Conservation (phyloP, 2,113 vertebrate species). For the Lipophrys pholis region DNA sequence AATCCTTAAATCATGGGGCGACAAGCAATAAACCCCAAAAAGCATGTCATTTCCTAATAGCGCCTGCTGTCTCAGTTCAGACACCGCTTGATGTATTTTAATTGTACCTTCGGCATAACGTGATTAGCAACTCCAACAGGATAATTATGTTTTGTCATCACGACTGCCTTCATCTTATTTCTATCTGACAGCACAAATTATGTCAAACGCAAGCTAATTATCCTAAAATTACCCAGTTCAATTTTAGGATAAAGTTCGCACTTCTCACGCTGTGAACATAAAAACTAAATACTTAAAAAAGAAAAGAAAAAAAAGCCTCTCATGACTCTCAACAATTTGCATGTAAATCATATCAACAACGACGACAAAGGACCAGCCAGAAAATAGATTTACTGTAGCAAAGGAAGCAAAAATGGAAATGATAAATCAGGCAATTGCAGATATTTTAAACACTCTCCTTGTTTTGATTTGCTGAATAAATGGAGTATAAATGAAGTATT, state of each 20-base stretch:
- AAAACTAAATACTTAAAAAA: background rate
- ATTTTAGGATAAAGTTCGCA: background rate
- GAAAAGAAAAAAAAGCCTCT: background rate
- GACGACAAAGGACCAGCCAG: background rate
- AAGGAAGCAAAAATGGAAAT: background rate
- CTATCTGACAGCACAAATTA: background rate
- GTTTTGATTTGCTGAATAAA: constrained; percentile 28
- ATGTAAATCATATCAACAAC: constrained; percentile 5
- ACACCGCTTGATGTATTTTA: background rate
- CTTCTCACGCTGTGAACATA: background rate
- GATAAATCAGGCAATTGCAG: constrained; percentile 11
- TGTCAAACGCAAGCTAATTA: background rate
- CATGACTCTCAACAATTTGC: constrained; percentile 14
- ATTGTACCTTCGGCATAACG: background rate
- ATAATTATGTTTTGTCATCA: background rate
- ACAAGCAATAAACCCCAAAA: too few relatives aligned
- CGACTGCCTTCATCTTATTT: background rate
- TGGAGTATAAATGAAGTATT: constrained; percentile 1
- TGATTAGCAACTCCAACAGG: too few relatives aligned
- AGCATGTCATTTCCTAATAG: too few relatives aligned
- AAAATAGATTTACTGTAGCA: constrained; percentile 27
- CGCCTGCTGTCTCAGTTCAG: background rate
- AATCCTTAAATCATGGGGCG: too few relatives aligned
- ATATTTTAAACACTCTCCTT: constrained; percentile 20
- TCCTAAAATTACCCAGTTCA: background rate